Evolutionary conservation across 2,888 invertebrate genomes (phyloP).

Genomic region (Lamproptera curius): DNA sequence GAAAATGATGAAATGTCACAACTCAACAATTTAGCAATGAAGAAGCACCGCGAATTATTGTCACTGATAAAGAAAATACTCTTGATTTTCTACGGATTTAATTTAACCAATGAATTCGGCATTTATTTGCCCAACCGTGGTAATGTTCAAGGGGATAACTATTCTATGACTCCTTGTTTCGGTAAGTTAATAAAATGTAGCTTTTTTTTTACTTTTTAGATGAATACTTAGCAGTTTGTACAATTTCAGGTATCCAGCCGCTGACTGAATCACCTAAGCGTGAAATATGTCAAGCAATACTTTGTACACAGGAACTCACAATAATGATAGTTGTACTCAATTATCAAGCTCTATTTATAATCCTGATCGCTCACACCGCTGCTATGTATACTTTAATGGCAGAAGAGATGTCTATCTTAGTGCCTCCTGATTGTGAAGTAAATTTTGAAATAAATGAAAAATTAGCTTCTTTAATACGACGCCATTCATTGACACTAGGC

Average conservation of each 20-base stretch:
- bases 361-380: constrained; percentile 55
- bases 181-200: constrained; percentile 38
- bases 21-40: constrained; percentile 28
- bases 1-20: constrained; percentile 37
- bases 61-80: constrained; percentile 45
- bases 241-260: constrained; percentile 49
- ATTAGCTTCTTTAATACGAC: constrained; percentile 39
- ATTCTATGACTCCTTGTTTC: constrained; percentile 52
- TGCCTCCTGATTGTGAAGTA: no score
- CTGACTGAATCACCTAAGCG: constrained; percentile 43
- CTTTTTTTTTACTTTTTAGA: not conserved
- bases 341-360: constrained; percentile 51
- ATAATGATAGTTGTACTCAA: constrained; percentile 44
- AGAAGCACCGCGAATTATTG: constrained; percentile 39
- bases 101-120: constrained; percentile 33
- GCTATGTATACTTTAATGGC: constrained; percentile 51
- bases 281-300: constrained; percentile 44
- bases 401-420: constrained; percentile 40
- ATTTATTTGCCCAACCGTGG: constrained; percentile 50
- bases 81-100: constrained; percentile 42
- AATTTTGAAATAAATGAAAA: no score
- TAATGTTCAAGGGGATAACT: constrained; percentile 38
- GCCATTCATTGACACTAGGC: constrained; percentile 44
- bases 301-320: constrained; percentile 40
- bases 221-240: no score